Percentiles rank a stretch among this genome's conserved stretches.
phyloP scores from a whole-genome alignment of 2,888 invertebrate species.

The Trachelus stipa region DNA sequence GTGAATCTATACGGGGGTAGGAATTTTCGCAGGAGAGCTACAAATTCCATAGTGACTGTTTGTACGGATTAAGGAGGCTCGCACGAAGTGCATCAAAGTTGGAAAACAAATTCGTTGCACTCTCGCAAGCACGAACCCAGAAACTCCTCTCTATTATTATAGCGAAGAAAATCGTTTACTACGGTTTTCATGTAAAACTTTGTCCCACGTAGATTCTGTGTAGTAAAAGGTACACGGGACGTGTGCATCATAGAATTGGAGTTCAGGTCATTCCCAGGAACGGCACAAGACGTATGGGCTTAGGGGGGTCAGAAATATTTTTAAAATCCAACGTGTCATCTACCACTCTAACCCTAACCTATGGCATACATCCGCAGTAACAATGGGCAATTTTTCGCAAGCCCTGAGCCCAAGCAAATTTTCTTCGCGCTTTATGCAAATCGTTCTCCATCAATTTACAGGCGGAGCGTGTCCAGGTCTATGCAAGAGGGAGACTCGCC shows the following conservation, averaged over 20 bases:
- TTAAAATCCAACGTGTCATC: neutral
- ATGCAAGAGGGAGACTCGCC: neutral
- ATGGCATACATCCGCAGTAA: neutral
- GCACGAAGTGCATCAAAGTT: neutral
- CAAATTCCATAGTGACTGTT: neutral
- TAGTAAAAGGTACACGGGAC: neutral
- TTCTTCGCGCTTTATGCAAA: conserved; percentile 8
- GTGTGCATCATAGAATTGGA: neutral
- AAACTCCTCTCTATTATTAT: neutral
- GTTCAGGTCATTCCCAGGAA: neutral
- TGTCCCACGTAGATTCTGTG: neutral
- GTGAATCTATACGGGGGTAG: neutral
- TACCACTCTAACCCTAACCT: neutral
- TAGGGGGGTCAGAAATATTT: neutral
- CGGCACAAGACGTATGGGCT: neutral
- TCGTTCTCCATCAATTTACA: neutral
- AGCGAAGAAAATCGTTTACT: neutral
- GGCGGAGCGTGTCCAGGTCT: neutral
- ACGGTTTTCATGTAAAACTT: neutral
- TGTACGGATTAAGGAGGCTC: neutral
- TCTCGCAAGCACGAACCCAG: neutral
- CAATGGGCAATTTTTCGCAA: neutral
- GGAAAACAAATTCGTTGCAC: neutral
- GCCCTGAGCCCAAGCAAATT: neutral
- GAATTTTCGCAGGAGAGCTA: neutral